phyloP scores from a whole-genome alignment of 2,113 vertebrate species.

The Callipepla californica region DNA sequence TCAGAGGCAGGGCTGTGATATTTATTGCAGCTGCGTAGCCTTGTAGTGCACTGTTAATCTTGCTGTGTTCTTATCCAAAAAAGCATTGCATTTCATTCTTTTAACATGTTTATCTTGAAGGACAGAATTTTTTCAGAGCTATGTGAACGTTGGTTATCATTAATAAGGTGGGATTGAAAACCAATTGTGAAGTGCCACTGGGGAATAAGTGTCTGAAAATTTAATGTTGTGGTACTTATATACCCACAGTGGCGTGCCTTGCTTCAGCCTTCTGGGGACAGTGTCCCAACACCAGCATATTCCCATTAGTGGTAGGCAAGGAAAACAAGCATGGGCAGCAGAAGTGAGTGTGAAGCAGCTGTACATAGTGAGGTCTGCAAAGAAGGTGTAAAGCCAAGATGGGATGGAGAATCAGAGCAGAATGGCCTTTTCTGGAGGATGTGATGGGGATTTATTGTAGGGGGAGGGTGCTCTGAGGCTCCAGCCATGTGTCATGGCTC shows the following conservation, averaged over 20 bases:
- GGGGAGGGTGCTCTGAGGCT: not conserved
- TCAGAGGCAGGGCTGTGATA: not conserved
- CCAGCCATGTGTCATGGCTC: not conserved
- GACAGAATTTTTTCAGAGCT: not conserved
- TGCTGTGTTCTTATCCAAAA: not conserved
- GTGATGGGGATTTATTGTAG: not conserved
- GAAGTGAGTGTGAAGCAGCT: rapidly evolving
- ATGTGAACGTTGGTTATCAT: not conserved
- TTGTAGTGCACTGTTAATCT: not conserved
- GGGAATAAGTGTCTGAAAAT: not conserved
- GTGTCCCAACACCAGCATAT: not conserved
- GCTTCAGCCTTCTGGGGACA: not conserved
- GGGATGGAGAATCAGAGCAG: not conserved
- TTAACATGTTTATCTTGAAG: not conserved
- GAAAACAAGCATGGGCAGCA: not conserved
- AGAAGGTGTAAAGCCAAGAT: rapidly evolving
- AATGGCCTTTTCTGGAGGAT: not conserved
- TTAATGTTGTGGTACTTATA: rapidly evolving
- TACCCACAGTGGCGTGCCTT: rapidly evolving
- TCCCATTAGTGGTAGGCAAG: rapidly evolving
- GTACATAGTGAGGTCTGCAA: not conserved
- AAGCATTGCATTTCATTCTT: not conserved
- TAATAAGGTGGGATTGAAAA: not conserved
- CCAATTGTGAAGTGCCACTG: not conserved
- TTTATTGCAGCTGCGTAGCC: not conserved